Evolutionary conservation across 2,888 invertebrate genomes (phyloP).

Genomic region (Nebria salina): DNA sequence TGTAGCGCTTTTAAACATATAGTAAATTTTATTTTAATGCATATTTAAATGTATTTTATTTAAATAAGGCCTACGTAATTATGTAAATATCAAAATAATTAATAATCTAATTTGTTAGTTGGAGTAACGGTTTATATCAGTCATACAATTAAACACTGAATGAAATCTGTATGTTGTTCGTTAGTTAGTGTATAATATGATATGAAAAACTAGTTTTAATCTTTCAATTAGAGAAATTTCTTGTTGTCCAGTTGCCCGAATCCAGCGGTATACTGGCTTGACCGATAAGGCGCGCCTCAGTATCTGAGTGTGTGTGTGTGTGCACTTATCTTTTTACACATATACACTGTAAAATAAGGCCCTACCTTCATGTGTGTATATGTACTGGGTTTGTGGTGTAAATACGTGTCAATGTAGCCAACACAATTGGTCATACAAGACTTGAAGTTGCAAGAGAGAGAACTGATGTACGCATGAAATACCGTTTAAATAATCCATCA

Average conservation of each 20-base stretch:
- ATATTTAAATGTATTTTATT: too few species aligned
- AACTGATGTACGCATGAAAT: slow-evolving; percentile 12
- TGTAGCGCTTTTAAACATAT: too few species aligned
- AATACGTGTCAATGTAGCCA: slow-evolving; percentile 20
- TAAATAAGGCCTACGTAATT: too few species aligned
- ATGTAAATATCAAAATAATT: neutral
- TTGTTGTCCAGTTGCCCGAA: slow-evolving; percentile 7
- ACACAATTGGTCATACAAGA: slow-evolving; percentile 23
- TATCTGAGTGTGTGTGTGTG: slow-evolving; percentile 7
- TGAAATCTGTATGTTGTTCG: neutral
- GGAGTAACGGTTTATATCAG: neutral
- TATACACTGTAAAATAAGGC: neutral
- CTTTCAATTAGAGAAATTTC: slow-evolving; percentile 15
- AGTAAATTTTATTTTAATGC: too few species aligned
- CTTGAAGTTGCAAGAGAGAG: neutral
- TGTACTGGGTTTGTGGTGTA: neutral
- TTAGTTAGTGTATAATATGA: neutral
- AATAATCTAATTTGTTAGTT: neutral
- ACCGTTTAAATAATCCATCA: slow-evolving; percentile 23
- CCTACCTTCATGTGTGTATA: neutral
- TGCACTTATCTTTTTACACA: neutral
- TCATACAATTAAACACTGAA: neutral
- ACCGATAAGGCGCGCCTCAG: neutral
- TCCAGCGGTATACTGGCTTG: slow-evolving; percentile 12
- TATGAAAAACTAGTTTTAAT: slow-evolving; percentile 17